A percentile compares a stretch with the other conserved stretches of the same genome.
Conservation (phyloP, 2,888 invertebrate species). For the Agrochola lota region DNA sequence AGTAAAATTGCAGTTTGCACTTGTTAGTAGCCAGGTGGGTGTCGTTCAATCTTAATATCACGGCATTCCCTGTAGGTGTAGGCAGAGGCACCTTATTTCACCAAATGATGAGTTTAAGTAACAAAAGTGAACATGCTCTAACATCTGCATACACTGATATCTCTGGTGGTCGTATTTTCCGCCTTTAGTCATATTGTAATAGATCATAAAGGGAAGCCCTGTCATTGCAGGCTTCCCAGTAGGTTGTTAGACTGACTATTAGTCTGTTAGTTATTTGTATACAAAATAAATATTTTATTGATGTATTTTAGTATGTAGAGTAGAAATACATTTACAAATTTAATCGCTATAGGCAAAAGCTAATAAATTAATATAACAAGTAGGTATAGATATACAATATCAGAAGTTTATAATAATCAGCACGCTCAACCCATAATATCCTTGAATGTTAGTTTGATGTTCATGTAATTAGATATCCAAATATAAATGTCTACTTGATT, state of each 20-base stretch:
- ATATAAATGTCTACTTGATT: conserved; percentile 7
- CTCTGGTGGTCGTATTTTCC: background rate
- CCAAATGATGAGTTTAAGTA: background rate
- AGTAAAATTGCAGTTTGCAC: background rate
- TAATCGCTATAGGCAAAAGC: background rate
- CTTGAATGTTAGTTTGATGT: conserved; percentile 21
- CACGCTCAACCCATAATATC: background rate
- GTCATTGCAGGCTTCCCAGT: background rate
- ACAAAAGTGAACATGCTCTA: background rate
- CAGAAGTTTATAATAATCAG: background rate
- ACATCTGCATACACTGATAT: background rate
- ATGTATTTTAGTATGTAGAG: conserved; percentile 4
- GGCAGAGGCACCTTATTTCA: background rate
- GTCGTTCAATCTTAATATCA: background rate
- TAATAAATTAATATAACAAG: background rate
- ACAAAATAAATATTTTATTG: conserved; percentile 19
- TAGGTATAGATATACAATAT: background rate
- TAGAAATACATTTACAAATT: conserved; percentile 22
- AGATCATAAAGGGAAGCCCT: background rate
- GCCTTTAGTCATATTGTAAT: background rate
- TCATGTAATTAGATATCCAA: conserved; percentile 9
- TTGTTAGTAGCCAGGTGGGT: background rate
- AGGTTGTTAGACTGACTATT: conserved; percentile 9
- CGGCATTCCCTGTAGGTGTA: background rate
- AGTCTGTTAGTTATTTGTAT: conserved; percentile 5